Base-by-base conservation (phyloP, 2,888 invertebrate species). In the Athetis lepigone region DNA sequence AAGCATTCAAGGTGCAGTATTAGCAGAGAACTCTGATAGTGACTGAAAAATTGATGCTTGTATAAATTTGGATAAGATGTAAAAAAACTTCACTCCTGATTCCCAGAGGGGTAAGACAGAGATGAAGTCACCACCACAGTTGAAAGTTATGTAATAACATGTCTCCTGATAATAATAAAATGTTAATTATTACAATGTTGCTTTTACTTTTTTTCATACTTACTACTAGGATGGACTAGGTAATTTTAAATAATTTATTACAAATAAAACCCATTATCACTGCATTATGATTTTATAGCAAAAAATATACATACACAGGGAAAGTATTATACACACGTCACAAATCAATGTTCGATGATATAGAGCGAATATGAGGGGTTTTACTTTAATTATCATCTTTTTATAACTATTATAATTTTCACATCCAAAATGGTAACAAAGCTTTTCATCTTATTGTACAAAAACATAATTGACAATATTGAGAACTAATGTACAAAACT, bases 21-120 rank as follows among this genome's bases (percentile, higher is more conserved):
- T 97, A 79, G 97, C 96, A n/a, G 96, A 96, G 62, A 96, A 97
- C 85, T 97, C 97, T 1, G 98, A 97, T 82, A 96, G 96, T 84
- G 96, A 96, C 68, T 92, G 78, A 85, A 46, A 37, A 36, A 62
- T 9, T 50, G 13, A 19, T 55, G 40, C 33, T 25, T 46, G 16
- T 54, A 47, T 18, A n/a, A n/a, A 43, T 52, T 49, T 23, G n/a
- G 16, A 27, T 59, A 6, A 37, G 29, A 37, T 37, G 13, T 5
- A 16, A n/a, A 6, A 37, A 37, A 40, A 16, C 19, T n/a, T 36
- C 11, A 23, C 18, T 19, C 18, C 13, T 16, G 8, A 16, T 29
- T 37, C 27, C 18, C 36, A 1, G 0, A 21, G 37, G 8, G 4
- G 6, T 1, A 18, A 42, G 16, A 11, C 42, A 16, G 21, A n/a